These are phyloP conservation scores for Oreochromis mossambicus DNA, from an alignment of 2,797 vertebrate species.

Conservation along the genomic window DNA sequence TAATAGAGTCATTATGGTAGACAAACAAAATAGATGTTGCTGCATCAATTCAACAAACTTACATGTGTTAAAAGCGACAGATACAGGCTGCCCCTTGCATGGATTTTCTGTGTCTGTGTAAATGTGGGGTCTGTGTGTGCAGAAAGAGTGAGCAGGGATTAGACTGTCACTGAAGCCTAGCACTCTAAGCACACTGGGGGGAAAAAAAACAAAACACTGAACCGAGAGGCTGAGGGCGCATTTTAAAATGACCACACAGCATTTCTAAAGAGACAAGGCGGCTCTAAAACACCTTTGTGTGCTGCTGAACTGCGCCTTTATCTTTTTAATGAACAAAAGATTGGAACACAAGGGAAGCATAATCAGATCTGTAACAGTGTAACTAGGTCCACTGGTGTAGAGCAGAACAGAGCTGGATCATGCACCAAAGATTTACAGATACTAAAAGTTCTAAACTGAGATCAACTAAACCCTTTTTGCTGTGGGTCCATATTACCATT, in stretches of 20 bases:
- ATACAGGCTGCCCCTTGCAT: not conserved
- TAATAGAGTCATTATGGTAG: not conserved
- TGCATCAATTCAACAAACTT: not conserved
- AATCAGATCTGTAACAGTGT: not conserved
- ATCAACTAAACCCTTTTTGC: not conserved
- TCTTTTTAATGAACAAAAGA: slow-evolving; percentile 35
- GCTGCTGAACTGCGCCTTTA: slow-evolving; percentile 25
- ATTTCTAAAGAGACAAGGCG: slow-evolving; percentile 51
- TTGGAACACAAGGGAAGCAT: slow-evolving; percentile 1
- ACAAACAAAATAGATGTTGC: not conserved
- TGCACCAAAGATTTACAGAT: not conserved
- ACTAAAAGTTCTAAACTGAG: not conserved
- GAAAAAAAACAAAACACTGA: not conserved
- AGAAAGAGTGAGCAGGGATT: slow-evolving; percentile 39
- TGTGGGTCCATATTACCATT: not conserved
- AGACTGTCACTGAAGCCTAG: slow-evolving; percentile 31
- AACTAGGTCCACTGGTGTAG: not conserved
- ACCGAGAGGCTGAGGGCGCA: slow-evolving; percentile 64
- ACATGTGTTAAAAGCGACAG: not conserved
- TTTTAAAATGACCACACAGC: slow-evolving; percentile 71
- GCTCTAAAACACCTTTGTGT: slow-evolving; percentile 50
- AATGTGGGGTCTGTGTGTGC: not conserved
- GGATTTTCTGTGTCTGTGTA: not conserved
- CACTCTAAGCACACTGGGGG: slow-evolving; percentile 16
- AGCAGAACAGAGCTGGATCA: not conserved